Conservation (phyloP, 2,113 vertebrate species). For the Solenodon paradoxus region DNA sequence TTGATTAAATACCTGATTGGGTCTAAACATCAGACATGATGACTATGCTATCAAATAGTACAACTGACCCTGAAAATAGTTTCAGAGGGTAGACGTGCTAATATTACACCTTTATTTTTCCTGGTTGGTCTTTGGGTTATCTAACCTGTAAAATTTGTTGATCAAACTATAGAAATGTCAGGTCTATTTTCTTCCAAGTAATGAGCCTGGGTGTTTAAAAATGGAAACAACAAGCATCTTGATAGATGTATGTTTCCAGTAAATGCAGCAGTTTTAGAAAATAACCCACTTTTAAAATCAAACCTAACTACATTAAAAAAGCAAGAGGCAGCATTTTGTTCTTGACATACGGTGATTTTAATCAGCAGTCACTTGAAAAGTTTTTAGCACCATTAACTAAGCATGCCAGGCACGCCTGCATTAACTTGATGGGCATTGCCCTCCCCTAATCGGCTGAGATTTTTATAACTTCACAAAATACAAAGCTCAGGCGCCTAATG, state of each 20-base stretch:
- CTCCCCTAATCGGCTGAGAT: background rate
- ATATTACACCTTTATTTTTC: background rate
- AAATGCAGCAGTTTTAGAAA: conserved; percentile 1
- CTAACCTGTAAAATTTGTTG: background rate
- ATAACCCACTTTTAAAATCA: background rate
- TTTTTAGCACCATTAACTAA: background rate
- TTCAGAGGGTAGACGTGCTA: background rate
- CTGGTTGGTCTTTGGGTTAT: background rate
- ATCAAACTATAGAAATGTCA: background rate
- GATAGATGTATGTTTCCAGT: background rate
- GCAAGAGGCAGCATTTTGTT: background rate
- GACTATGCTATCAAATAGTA: background rate
- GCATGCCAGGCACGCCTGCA: background rate
- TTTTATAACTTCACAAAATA: background rate
- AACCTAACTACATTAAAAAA: background rate
- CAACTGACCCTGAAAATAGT: background rate
- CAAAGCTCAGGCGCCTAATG: background rate
- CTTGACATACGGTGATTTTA: background rate
- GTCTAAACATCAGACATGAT: background rate
- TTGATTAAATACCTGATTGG: background rate
- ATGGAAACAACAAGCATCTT: background rate
- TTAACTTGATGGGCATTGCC: background rate
- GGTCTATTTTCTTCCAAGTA: background rate
- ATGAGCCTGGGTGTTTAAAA: background rate
- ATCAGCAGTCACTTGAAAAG: background rate